phyloP scores from a whole-genome alignment of 2,888 invertebrate genomes.

The Perdita meconis region DNA sequence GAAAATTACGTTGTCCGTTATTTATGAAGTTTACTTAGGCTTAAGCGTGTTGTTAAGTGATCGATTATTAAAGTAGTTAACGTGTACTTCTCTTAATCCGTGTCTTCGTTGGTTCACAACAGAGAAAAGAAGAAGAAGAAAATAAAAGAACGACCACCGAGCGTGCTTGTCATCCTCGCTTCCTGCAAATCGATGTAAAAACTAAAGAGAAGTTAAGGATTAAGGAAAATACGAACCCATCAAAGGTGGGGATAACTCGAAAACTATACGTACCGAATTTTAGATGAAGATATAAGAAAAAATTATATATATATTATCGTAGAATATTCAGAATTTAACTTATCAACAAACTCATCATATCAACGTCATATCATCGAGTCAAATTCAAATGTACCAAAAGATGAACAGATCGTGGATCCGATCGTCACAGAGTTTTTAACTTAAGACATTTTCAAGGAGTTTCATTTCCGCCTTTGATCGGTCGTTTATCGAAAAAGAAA shows the following conservation, averaged over 20 bases:
- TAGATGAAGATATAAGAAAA: background rate
- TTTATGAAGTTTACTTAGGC: slow-evolving; percentile 60
- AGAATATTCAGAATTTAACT: background rate
- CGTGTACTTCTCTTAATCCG: slow-evolving; percentile 24
- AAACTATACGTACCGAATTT: too few relatives aligned
- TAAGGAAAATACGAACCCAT: slow-evolving; percentile 26
- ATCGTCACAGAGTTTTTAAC: background rate
- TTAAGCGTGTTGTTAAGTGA: slow-evolving; percentile 65
- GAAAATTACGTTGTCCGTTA: slow-evolving; percentile 51
- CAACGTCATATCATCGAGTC: slow-evolving; percentile 24
- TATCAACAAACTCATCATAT: slow-evolving; percentile 47
- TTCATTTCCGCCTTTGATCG: slow-evolving; percentile 38
- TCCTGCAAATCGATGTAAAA: slow-evolving; percentile 26
- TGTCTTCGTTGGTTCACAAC: slow-evolving; percentile 33
- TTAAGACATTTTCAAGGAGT: background rate
- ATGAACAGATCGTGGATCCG: background rate
- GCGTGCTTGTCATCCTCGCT: slow-evolving; percentile 46
- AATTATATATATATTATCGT: background rate
- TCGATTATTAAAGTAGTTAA: slow-evolving; percentile 46
- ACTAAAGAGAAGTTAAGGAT: slow-evolving; percentile 20
- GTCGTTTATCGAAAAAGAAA: slow-evolving; percentile 34
- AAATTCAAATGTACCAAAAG: too few relatives aligned
- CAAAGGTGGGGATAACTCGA: slow-evolving; percentile 14
- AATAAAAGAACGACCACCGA: slow-evolving; percentile 25
- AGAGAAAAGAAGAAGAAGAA: background rate